Conservation (phyloP, 92 coral and sea anemone species). For the Palythoa grandiflora region DNA sequence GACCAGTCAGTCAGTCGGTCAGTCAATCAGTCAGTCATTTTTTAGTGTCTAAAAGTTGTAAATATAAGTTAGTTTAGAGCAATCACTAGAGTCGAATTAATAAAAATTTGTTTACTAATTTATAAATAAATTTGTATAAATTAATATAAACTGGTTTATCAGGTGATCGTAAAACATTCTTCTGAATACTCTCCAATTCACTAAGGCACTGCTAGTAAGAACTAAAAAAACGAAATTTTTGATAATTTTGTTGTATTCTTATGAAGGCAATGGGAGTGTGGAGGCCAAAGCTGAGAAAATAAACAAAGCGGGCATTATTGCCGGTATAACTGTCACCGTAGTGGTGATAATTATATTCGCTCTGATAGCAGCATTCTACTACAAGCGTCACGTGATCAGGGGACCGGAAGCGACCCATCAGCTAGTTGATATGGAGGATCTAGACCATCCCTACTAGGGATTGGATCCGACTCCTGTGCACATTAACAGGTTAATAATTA, state of each 20-base stretch:
- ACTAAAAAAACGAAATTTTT: background rate
- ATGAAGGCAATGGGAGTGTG: background rate
- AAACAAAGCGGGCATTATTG: slow-evolving; percentile 9
- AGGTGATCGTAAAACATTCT: no score
- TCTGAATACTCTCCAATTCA: no score
- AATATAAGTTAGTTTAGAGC: no score
- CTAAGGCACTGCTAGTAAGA: no score
- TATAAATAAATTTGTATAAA: no score
- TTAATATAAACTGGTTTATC: no score
- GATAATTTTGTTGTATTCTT: background rate
- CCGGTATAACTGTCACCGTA: slow-evolving; percentile 5
- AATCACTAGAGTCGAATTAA: no score
- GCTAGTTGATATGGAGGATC: slow-evolving; percentile 7
- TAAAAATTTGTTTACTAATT: no score
- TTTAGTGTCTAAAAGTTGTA: background rate
- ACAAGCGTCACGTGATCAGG: background rate
- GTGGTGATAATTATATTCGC: background rate
- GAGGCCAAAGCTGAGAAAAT: background rate
- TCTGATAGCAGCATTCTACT: background rate
- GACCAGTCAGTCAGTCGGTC: background rate
- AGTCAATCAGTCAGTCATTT: background rate
- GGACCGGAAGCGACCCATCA: slow-evolving; percentile 1
- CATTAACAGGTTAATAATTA: background rate
- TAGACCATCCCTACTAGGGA: background rate
- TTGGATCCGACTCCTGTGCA: background rate